Percentiles rank a stretch among this genome's conserved stretches.
These are phyloP conservation scores for Parasteatoda lunata DNA, from an alignment of 2,888 invertebrate genomes.

Conservation along the genomic window DNA sequence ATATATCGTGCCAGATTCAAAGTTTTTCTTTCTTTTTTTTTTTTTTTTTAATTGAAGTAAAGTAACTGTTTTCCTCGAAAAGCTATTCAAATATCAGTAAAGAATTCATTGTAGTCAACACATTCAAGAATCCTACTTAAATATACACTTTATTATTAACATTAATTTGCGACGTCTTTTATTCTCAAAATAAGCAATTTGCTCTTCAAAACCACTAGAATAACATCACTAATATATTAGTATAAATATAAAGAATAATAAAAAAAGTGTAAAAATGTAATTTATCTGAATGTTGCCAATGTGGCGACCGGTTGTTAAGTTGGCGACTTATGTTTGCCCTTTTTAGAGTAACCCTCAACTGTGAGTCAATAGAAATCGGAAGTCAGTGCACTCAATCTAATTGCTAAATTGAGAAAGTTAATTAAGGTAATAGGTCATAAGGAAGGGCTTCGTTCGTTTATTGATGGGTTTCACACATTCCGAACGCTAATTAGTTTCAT, in stretches of 20 bases:
- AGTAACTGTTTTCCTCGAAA: too few species aligned
- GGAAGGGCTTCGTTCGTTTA: slow-evolving; percentile 65
- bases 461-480: slow-evolving; percentile 68
- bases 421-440: slow-evolving; percentile 68
- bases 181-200: too few species aligned
- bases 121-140: too few species aligned
- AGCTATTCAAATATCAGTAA: too few species aligned
- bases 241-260: not conserved
- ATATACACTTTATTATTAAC: too few species aligned
- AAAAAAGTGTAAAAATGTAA: not conserved
- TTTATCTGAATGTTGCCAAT: not conserved
- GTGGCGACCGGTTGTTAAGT: not conserved
- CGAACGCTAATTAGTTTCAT: slow-evolving; percentile 60
- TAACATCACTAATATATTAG: not conserved
- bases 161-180: too few species aligned
- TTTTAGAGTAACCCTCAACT: slow-evolving; percentile 25
- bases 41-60: too few species aligned
- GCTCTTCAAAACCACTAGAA: not conserved
- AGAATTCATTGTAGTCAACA: too few species aligned
- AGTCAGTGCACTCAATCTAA: slow-evolving; percentile 67
- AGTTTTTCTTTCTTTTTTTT: too few species aligned
- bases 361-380: slow-evolving; percentile 58
- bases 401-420: slow-evolving; percentile 67
- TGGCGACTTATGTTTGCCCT: not conserved
- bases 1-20: too few species aligned